Evolutionary conservation across 1,140 invertebrate genomes (phyloP), one percentile per base, ranked within the genome.

Genomic region (Schlechtendalia chinensis): DNA sequence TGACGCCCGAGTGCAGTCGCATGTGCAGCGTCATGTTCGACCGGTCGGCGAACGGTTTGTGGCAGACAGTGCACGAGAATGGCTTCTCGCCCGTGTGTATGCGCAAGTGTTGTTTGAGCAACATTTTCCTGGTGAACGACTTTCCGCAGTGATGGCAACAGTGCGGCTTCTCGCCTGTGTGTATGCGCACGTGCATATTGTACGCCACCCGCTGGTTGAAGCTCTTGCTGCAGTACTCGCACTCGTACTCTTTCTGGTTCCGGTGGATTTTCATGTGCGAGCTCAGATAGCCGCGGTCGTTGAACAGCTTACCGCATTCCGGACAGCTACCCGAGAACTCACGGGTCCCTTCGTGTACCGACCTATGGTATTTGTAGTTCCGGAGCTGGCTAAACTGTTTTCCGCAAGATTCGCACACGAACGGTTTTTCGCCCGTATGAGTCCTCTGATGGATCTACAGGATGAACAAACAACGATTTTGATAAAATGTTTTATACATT

Each of bases 141-240:
- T 96, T 93, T n/a, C 92, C 91, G 84, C 95, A 97, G 24, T 93
- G 89, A 4, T 89, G 89, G 84, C 95, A 97, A 79, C 91, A 90
- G 86, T 96, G 95, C 0, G 95, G 95, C 83, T 94, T 93, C 16
- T 94, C 90, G 47, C 93, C 90, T 0, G 91, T 93, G 83, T 94
- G 92, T 72, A 93, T 93, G 54, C 92, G 86, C 0, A 93, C 88
- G 84, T 94, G 93, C 92, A 93, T 93, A 19, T 86, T 85, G 92
- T 91, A 84, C 91, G 88, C 82, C 91, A 93, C 92, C 27, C 92
- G 88, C 84, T 94, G 93, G 85, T 94, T 93, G 83, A 91, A 91
- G 32, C 88, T 88, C 87, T 89, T 89, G 4, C 86, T 88, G 85
- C 89, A 88, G 47, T 88, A 85, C 58, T 89, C 86, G 82, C 89